A percentile compares a stretch with the other conserved stretches of the same genome.
Conservation (phyloP, 2,888 invertebrate genomes). For the Strigamia maritima region DNA sequence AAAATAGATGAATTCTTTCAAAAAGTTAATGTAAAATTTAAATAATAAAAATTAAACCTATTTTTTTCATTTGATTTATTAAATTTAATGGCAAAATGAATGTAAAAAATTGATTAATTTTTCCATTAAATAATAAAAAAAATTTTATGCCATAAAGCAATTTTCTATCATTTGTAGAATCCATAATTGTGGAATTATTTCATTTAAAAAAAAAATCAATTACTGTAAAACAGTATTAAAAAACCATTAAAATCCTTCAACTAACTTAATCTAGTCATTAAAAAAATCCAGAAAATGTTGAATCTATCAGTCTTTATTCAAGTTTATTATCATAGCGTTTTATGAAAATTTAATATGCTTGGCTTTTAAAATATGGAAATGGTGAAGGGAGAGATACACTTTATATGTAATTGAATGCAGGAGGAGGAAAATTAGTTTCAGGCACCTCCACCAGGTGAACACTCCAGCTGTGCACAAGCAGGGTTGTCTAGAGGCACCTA, state of each 20-base stretch:
- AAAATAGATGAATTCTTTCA: too few relatives aligned
- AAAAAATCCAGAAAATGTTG: background rate
- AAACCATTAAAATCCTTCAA: too few relatives aligned
- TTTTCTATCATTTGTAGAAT: too few relatives aligned
- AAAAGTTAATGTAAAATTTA: background rate
- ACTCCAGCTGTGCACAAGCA: conserved; percentile 9
- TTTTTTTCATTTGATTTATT: background rate
- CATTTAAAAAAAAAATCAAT: too few relatives aligned
- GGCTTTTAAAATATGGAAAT: conserved; percentile 2
- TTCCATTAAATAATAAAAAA: too few relatives aligned
- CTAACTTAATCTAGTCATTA: background rate
- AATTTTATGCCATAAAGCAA: too few relatives aligned
- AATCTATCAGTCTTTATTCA: conserved; percentile 3
- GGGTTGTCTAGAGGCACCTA: background rate
- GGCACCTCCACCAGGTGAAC: conserved; percentile 1
- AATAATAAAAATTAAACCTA: background rate
- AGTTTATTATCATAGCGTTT: background rate
- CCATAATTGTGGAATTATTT: too few relatives aligned
- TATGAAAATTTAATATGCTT: background rate
- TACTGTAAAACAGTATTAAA: too few relatives aligned
- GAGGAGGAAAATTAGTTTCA: background rate
- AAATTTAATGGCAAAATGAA: background rate
- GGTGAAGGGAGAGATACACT: background rate
- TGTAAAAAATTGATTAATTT: too few relatives aligned
- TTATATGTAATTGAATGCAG: conserved; percentile 24